Evolutionary conservation across 2,113 vertebrate genomes (phyloP).

Genomic region (Seriola quinqueradiata): DNA sequence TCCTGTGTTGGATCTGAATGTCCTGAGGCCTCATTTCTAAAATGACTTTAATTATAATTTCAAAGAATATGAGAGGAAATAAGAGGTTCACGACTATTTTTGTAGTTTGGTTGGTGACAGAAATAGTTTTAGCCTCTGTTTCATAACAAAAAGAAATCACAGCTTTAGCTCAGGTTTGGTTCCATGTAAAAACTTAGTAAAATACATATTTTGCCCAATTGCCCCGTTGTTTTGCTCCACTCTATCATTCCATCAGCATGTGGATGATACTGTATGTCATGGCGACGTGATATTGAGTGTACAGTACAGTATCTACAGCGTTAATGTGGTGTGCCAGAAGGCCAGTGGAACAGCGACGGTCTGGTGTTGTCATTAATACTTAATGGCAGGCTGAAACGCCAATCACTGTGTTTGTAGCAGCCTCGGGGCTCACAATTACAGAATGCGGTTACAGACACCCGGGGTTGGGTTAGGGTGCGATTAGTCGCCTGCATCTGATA

Average conservation of each 20-base stretch:
- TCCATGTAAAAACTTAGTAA: slow-evolving; percentile 3
- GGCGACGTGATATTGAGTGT: slow-evolving; percentile 30
- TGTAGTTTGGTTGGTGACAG: not conserved
- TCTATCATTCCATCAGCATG: not conserved
- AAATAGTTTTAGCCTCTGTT: slow-evolving; percentile 2
- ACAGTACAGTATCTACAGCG: slow-evolving; percentile 30
- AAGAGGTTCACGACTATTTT: slow-evolving; percentile 23
- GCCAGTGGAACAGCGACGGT: slow-evolving; percentile 63
- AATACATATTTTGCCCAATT: not conserved
- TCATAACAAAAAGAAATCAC: not conserved
- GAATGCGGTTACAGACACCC: slow-evolving; percentile 66
- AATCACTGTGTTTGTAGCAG: slow-evolving; percentile 63
- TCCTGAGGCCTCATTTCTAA: slow-evolving; percentile 37
- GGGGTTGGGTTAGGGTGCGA: slow-evolving; percentile 71
- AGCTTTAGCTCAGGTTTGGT: not conserved
- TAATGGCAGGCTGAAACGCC: slow-evolving; percentile 71
- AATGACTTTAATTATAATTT: slow-evolving; percentile 44
- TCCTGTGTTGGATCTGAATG: slow-evolving; percentile 29
- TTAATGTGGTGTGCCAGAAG: slow-evolving; percentile 45
- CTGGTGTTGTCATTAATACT: slow-evolving; percentile 79
- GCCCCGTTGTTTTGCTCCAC: not conserved
- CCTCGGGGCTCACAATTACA: slow-evolving; percentile 77
- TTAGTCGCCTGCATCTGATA: slow-evolving; percentile 71
- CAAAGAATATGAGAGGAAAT: slow-evolving; percentile 26
- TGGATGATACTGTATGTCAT: slow-evolving; percentile 20